Conservation (phyloP, 1,140 invertebrate genomes). For the Himalopsyche phryganea region DNA sequence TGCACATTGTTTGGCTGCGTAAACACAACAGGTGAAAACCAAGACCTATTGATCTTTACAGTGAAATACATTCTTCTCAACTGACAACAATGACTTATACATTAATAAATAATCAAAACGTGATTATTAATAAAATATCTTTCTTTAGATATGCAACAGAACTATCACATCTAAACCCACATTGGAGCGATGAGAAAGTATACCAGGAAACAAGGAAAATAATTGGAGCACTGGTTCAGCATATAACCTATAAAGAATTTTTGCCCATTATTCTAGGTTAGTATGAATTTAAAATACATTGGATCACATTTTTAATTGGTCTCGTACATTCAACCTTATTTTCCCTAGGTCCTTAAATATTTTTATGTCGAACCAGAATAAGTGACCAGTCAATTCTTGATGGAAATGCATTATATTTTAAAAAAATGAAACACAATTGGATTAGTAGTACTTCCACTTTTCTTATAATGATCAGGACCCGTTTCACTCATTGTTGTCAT, state of each 20-base stretch:
- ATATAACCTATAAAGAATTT: slow-evolving; percentile 86
- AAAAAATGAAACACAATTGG: background rate
- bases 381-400: no score
- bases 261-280: slow-evolving; percentile 77
- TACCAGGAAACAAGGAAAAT: slow-evolving; percentile 86
- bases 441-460: background rate
- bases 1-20: slow-evolving; percentile 85
- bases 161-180: slow-evolving; percentile 72
- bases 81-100: no score
- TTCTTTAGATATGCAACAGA: slow-evolving; percentile 67
- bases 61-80: background rate
- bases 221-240: slow-evolving; percentile 77
- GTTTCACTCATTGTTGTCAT: no score
- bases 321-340: no score
- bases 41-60: no score
- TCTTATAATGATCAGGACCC: no score
- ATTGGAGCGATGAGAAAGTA: slow-evolving; percentile 83
- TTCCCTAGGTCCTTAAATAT: no score
- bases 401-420: no score
- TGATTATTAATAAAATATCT: no score
- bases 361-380: no score
- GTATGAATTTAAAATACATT: background rate
- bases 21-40: slow-evolving; percentile 77
- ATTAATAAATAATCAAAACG: no score
- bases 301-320: background rate